phyloP scores from a whole-genome alignment of 2,888 invertebrate species.

The Acleris laterana region DNA sequence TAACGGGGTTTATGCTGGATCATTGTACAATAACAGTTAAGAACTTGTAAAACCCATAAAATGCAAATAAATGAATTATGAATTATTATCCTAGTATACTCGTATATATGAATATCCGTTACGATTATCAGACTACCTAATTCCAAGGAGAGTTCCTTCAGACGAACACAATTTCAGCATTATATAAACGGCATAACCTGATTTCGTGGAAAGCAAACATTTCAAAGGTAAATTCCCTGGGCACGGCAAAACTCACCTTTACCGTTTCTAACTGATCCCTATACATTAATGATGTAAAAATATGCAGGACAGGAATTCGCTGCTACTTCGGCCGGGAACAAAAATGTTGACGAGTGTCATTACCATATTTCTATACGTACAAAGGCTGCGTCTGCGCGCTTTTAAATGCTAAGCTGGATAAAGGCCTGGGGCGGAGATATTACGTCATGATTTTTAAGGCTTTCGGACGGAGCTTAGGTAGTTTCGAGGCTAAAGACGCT shows the following conservation, averaged over 20 bases:
- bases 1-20: too few species aligned
- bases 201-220: slow-evolving; percentile 9
- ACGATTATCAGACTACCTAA: background rate
- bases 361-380: slow-evolving; percentile 35
- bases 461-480: background rate
- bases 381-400: slow-evolving; percentile 30
- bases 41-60: too few species aligned
- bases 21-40: too few species aligned
- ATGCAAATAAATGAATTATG: too few species aligned
- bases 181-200: background rate
- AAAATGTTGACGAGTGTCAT: slow-evolving; percentile 35
- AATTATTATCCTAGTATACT: too few species aligned
- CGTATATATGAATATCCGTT: background rate
- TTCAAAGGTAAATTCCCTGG: slow-evolving; percentile 20
- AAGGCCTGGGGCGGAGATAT: slow-evolving; percentile 10
- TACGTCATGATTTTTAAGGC: slow-evolving; percentile 10
- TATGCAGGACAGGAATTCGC: slow-evolving; percentile 36
- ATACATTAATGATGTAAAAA: slow-evolving; percentile 38
- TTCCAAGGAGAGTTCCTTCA: background rate
- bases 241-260: slow-evolving; percentile 14
- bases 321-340: slow-evolving; percentile 26
- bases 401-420: slow-evolving; percentile 27
- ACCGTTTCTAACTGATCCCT: slow-evolving; percentile 10
- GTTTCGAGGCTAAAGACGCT: background rate
- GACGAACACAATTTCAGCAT: background rate